Evolutionary conservation across 2,888 invertebrate genomes (phyloP), one percentile per base, ranked within the genome.

Genomic region (Polyommatus iphigenia): DNA sequence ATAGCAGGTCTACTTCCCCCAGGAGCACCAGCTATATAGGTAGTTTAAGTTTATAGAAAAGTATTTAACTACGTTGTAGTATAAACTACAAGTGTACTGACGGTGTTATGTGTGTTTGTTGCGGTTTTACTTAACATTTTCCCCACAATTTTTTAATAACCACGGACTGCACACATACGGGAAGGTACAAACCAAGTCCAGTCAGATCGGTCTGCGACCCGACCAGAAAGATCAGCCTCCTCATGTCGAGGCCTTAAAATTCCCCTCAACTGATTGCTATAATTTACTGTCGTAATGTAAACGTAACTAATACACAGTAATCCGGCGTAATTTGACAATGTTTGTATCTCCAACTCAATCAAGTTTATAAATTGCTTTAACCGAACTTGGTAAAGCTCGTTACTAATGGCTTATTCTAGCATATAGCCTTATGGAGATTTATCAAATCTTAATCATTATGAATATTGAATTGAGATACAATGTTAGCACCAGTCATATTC

Each of bases 361-460:
- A 29, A 67, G 67, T 6, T 29, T 67, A 67, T 67, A 67, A 67
- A 67, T 67, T 67, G 67, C 29, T 67, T 18, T 18, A 29, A 67
- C 67, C 29, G 20, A 67, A 29, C 29, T 32, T 6, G 13, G 67
- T 4, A 24, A 67, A 15, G 24, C 62, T 24, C 20, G 24, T 29
- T 15, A 32, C 67, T 67, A 62, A 62, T 62, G 13, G 13, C 62
- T 62, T 24, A 62, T 8, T 15, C 20, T 62, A 62, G 62, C 20
- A 3, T 10, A 24, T 24, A 62, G 13, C 24, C 62, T 24, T 7
- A n/a, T 62, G 24, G 10, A 62, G 24, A 62, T 24, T 62, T 62
- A 62, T 29, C 13, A 24, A 62, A 62, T 24, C 24, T 24, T 24
- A 24, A 4, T 62, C 24, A 24, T 62, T 62, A 62, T 62, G 24